Conservation (phyloP, 2,888 invertebrate species). For the Nephrotoma flavescens region DNA sequence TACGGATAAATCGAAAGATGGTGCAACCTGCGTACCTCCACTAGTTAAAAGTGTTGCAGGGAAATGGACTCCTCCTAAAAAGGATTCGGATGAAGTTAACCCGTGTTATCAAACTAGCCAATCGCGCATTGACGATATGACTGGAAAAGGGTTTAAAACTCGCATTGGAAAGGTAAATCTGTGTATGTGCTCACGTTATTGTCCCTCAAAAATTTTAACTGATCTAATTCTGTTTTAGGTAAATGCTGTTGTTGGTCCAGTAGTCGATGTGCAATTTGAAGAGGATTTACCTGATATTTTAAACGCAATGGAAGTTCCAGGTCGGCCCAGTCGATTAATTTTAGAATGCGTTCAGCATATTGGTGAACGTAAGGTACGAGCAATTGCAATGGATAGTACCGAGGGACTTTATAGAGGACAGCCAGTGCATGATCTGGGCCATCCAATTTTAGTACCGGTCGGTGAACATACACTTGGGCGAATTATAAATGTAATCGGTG, state of each 20-base stretch:
- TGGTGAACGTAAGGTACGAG: constrained; percentile 78
- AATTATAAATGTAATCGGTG: constrained; percentile 86
- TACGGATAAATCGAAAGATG: neutral
- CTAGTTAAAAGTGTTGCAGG: neutral
- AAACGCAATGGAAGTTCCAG: constrained; percentile 84
- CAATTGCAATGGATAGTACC: constrained; percentile 89
- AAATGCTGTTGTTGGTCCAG: constrained; percentile 93
- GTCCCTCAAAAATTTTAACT: neutral
- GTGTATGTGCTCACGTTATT: neutral
- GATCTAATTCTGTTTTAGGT: constrained; percentile 23
- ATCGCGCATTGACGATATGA: neutral
- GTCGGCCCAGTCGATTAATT: constrained; percentile 62
- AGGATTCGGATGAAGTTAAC: neutral
- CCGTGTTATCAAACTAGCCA: neutral
- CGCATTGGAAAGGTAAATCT: neutral
- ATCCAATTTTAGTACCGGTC: constrained; percentile 81
- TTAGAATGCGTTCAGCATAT: constrained; percentile 82
- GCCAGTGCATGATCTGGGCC: constrained; percentile 63
- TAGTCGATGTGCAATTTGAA: constrained; percentile 93
- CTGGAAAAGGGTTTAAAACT: neutral
- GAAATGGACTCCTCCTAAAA: neutral
- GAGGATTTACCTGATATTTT: constrained; percentile 78
- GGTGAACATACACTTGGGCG: constrained; percentile 81
- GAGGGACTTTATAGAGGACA: constrained; percentile 83
- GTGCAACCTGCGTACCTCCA: neutral